A percentile compares a stretch with the other conserved stretches of the same genome.
phyloP scores from a whole-genome alignment of 2,888 invertebrate genomes.

The Aspidapion aeneum region DNA sequence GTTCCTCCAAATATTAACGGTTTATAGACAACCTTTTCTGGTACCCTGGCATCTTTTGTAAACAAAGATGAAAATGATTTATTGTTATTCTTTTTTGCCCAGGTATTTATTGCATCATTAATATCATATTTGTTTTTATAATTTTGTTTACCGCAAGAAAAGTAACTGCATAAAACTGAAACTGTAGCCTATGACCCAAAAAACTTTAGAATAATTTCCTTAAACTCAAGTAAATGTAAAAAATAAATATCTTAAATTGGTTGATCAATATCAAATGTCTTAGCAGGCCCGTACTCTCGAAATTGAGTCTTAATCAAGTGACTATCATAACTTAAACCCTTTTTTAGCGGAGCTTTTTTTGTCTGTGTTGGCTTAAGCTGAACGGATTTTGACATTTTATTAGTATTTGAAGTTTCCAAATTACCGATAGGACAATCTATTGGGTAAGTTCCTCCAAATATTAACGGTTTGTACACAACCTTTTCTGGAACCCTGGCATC shows the following conservation, averaged over 20 bases:
- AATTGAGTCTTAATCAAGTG: slow-evolving; percentile 32
- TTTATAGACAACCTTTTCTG: no score
- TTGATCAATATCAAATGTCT: slow-evolving; percentile 58
- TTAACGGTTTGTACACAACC: slow-evolving; percentile 59
- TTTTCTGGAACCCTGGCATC: slow-evolving; percentile 35
- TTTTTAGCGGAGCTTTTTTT: slow-evolving; percentile 18
- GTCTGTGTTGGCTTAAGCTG: background rate
- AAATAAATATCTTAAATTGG: slow-evolving; percentile 46
- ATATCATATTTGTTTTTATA: no score
- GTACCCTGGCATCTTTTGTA: no score
- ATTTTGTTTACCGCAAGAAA: no score
- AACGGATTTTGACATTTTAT: background rate
- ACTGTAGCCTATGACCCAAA: no score
- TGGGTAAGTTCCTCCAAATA: slow-evolving; percentile 84
- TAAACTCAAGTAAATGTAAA: no score
- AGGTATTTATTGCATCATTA: no score
- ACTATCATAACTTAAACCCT: background rate
- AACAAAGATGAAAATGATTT: no score
- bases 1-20: no score
- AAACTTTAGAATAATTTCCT: no score
- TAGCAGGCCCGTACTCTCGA: slow-evolving; percentile 49
- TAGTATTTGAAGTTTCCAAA: slow-evolving; percentile 16
- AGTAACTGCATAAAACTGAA: no score
- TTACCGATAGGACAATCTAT: slow-evolving; percentile 65
- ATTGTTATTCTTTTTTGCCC: no score